A percentile compares a stretch with the other conserved stretches of the same genome.
phyloP scores from a whole-genome alignment of 2,797 vertebrate species.

The Eulemur albifrons region DNA sequence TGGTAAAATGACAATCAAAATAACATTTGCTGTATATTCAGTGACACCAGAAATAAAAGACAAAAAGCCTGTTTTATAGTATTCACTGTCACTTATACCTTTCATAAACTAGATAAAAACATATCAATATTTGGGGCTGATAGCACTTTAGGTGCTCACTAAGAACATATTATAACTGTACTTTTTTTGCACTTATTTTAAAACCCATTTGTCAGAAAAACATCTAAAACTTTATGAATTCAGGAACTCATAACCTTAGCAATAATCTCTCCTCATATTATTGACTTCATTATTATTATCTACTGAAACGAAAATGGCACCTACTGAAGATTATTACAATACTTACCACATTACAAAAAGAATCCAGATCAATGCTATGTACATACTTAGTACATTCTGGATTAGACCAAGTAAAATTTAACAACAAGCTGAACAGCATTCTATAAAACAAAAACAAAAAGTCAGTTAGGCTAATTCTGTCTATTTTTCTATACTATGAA shows the following conservation, averaged over 20 bases:
- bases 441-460: slow-evolving; percentile 69
- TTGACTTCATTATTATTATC: neutral
- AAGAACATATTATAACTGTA: neutral
- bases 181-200: neutral
- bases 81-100: neutral
- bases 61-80: neutral
- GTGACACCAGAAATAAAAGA: neutral
- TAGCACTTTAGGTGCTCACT: neutral
- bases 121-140: neutral
- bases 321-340: slow-evolving; percentile 59
- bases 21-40: neutral
- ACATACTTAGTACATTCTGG: slow-evolving; percentile 70
- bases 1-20: neutral
- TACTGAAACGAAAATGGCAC: slow-evolving; percentile 22
- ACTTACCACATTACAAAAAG: slow-evolving; percentile 69
- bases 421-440: slow-evolving; percentile 72
- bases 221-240: neutral
- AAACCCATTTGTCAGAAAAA: slow-evolving; percentile 41
- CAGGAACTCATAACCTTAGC: neutral
- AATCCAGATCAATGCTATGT: slow-evolving; percentile 71
- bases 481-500: slow-evolving; percentile 63
- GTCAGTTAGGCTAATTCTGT: slow-evolving; percentile 48
- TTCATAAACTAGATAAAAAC: neutral
- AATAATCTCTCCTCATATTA: neutral
- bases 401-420: slow-evolving; percentile 69